phyloP scores from a whole-genome alignment of 2,113 vertebrate genomes.

The Mesoclemmys tuberculata region DNA sequence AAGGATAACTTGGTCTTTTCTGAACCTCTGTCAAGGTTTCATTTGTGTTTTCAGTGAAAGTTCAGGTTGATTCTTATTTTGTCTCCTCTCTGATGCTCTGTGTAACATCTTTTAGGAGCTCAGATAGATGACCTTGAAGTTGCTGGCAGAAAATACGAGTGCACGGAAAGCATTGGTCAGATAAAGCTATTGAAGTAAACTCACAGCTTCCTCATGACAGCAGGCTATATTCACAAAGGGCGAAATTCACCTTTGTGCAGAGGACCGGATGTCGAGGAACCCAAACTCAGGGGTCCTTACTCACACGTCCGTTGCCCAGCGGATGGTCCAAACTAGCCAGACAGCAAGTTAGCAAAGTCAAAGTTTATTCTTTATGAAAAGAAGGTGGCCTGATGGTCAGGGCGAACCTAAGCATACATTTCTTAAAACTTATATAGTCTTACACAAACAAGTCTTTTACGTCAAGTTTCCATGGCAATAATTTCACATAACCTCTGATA shows the following conservation, averaged over 20 bases:
- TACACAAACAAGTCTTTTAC: too few species aligned
- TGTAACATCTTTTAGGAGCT: not conserved
- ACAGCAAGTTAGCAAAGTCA: too few species aligned
- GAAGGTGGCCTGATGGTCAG: too few species aligned
- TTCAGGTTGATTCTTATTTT: not conserved
- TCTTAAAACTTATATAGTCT: too few species aligned
- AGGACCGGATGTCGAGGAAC: too few species aligned
- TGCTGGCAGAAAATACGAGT: not conserved
- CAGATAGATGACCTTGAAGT: not conserved
- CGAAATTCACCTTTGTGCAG: not conserved
- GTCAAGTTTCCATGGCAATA: too few species aligned
- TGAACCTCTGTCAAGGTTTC: slow-evolving; percentile 5
- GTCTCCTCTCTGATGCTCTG: not conserved
- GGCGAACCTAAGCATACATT: too few species aligned
- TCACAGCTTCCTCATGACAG: not conserved
- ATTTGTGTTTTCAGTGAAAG: slow-evolving; percentile 39
- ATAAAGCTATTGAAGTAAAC: not conserved
- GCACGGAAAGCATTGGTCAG: not conserved
- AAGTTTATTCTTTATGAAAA: too few species aligned
- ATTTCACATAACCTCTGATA: too few species aligned
- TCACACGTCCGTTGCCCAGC: too few species aligned
- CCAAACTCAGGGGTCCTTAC: too few species aligned
- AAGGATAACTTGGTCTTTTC: not conserved
- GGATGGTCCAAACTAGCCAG: too few species aligned
- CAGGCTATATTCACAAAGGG: not conserved